Conservation (phyloP, 2,113 vertebrate genomes). For the Heterochromis multidens region DNA sequence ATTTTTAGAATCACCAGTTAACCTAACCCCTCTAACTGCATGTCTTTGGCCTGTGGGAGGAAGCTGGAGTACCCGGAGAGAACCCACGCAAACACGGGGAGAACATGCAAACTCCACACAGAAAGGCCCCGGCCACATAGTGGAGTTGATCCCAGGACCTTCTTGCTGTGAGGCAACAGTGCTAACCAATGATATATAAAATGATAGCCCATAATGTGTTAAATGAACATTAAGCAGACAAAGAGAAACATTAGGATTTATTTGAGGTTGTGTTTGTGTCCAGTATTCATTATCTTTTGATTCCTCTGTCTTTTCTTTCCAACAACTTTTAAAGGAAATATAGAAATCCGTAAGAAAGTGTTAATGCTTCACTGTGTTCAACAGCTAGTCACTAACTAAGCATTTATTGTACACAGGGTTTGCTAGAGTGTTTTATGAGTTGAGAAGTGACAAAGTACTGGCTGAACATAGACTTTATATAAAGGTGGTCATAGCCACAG, state of each 20-base stretch:
- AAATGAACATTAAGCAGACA: neutral
- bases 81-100: too few relatives aligned
- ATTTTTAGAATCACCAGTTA: too few relatives aligned
- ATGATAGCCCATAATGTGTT: neutral
- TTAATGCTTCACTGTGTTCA: neutral
- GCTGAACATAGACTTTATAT: neutral
- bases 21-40: too few relatives aligned
- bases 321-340: neutral
- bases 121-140: too few relatives aligned
- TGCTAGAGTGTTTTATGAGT: neutral
- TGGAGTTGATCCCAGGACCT: too few relatives aligned
- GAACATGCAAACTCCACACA: too few relatives aligned
- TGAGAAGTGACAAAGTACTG: neutral
- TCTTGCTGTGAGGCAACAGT: too few relatives aligned
- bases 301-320: neutral
- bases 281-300: neutral
- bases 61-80: too few relatives aligned
- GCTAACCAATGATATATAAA: neutral
- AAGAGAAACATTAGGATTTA: neutral
- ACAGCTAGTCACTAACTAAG: neutral
- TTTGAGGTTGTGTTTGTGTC: neutral
- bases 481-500: neutral
- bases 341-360: neutral
- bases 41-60: too few relatives aligned
- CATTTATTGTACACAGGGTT: neutral